Evolutionary conservation across 1,140 invertebrate species (phyloP), one percentile per base, ranked within the genome.

Genomic region (Ips typographus): DNA sequence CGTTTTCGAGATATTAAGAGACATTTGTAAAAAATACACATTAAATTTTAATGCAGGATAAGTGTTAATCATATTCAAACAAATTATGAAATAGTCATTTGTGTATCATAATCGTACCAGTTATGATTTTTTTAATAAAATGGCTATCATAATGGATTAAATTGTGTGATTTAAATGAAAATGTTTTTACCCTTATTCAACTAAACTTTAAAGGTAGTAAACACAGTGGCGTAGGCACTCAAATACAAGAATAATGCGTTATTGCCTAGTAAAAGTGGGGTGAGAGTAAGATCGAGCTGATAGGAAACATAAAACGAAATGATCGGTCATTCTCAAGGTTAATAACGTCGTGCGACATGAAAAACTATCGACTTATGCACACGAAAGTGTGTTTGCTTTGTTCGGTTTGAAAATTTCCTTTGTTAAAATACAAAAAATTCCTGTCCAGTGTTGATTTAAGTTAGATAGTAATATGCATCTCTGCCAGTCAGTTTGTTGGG

Each of bases 271-370:
- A 44, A 56, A 66, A 49, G 43, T 43, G 22, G 49, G 49, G 43
- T 55, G 52, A 49, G 55, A 66, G 58, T 22, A 38, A 6, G 73
- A 68, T 72, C 57, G 3, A 53, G 41, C 58, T 52, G 68, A 72
- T 72, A 72, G 59, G 68, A 68, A 70, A 73, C 72, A 75, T 70
- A 75, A 71, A 75, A 74, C 71, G 63, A 71, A 75, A 75, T 74
- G 72, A 75, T 75, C 74, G 74, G 74, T 75, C 74, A 75, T 75
- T 73, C 63, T 70, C 67, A 75, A 74, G 74, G 73, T 75, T 75
- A 70, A 67, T 71, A 72, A 75, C 57, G 72, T 65, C 70, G 63
- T 71, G 65, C 47, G 68, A 68, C 51, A 73, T 69, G 63, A 70
- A 74, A 72, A 62, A 71, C 74, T 70, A 62, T 60, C 65, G 56